Evolutionary conservation across 2,888 invertebrate genomes (phyloP).

Genomic region (Hydraecia micacea): DNA sequence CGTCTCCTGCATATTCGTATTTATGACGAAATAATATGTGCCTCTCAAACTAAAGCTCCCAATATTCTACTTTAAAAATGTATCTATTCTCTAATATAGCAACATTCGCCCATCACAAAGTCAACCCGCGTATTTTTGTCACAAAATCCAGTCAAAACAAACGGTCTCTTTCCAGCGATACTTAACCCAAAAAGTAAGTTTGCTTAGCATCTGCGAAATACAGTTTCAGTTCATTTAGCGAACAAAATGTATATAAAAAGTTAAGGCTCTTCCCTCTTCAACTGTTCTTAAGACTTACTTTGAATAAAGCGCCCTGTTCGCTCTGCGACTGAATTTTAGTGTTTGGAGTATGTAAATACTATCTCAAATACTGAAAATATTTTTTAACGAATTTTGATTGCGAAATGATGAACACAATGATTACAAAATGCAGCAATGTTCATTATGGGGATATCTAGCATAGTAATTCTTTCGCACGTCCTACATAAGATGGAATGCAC

Average conservation of each 20-base stretch:
- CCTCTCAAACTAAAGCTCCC: neutral
- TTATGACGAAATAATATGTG: neutral
- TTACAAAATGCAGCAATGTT: too few species aligned
- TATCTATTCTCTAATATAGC: neutral
- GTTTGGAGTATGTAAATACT: neutral
- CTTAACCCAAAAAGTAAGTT: slow-evolving; percentile 68
- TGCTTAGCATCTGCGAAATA: slow-evolving; percentile 82
- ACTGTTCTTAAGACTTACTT: slow-evolving; percentile 85
- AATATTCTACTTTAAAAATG: neutral
- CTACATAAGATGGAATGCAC: too few species aligned
- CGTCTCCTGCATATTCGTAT: neutral
- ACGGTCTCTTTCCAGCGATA: slow-evolving; percentile 46
- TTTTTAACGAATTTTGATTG: neutral
- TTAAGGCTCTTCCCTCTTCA: slow-evolving; percentile 83
- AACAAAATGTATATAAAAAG: slow-evolving; percentile 89
- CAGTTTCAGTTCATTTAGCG: slow-evolving; percentile 88
- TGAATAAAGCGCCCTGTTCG: slow-evolving; percentile 83
- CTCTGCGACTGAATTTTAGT: slow-evolving; percentile 35
- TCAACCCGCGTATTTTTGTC: slow-evolving; percentile 14
- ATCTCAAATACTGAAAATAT: neutral
- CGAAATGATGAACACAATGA: too few species aligned
- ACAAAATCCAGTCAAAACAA: slow-evolving; percentile 34
- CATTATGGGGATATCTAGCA: too few species aligned
- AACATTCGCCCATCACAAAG: neutral
- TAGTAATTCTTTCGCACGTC: neutral